These are phyloP conservation scores for Heteronetta atricapilla DNA, from an alignment of 2,113 vertebrate species.

Conservation along the genomic window DNA sequence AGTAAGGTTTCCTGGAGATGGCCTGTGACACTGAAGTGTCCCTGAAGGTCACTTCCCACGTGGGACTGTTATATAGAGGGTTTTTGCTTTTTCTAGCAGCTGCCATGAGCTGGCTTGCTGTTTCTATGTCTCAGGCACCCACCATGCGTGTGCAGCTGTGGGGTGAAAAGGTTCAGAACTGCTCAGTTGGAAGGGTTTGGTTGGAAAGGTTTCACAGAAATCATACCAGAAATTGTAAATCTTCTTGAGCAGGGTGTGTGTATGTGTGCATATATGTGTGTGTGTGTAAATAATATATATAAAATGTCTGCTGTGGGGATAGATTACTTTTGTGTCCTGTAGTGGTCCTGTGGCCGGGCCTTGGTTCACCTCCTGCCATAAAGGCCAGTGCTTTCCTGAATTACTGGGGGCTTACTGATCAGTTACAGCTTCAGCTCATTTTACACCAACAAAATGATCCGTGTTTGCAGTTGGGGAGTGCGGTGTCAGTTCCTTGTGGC, in stretches of 20 bases:
- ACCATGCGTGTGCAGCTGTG: rapidly evolving
- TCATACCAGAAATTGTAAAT: not conserved
- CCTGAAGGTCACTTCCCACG: not conserved
- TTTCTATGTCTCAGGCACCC: not conserved
- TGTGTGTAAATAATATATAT: not conserved
- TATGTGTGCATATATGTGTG: no score
- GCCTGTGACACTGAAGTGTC: not conserved
- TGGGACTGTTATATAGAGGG: not conserved
- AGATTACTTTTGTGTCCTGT: not conserved
- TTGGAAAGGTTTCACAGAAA: not conserved
- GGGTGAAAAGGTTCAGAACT: not conserved
- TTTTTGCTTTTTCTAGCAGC: not conserved
- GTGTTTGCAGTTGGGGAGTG: not conserved
- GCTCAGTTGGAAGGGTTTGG: no score
- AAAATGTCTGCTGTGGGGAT: not conserved
- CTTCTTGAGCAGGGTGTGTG: not conserved
- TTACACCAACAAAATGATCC: not conserved
- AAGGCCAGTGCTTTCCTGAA: not conserved
- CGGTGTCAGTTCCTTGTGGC: not conserved
- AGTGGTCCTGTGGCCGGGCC: not conserved
- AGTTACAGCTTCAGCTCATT: not conserved
- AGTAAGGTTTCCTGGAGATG: rapidly evolving
- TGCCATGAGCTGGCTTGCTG: not conserved
- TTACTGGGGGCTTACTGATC: not conserved
- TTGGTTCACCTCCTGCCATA: not conserved